Evolutionary conservation across 2,113 vertebrate species (phyloP).

Genomic region (Peromyscus californicus): DNA sequence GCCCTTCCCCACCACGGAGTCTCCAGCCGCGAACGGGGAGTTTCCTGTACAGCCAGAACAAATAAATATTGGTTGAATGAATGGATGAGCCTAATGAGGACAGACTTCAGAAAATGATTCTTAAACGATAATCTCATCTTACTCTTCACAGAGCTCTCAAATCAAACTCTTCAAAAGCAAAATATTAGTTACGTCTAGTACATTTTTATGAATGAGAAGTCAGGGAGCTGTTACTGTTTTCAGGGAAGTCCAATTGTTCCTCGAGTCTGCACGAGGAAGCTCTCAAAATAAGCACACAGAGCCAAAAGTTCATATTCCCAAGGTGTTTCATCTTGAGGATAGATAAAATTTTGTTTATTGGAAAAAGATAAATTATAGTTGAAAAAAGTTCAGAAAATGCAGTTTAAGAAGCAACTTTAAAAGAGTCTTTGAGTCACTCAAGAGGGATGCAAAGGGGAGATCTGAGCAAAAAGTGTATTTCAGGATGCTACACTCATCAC

Average conservation of each 20-base stretch:
- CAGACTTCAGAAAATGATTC: not conserved
- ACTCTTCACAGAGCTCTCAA: constrained; percentile 73
- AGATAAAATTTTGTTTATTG: constrained; percentile 37
- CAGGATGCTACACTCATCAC: constrained; percentile 7
- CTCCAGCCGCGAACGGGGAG: not conserved
- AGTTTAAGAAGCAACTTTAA: constrained; percentile 17
- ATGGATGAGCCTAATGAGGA: constrained; percentile 9
- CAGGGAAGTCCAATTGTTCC: not conserved
- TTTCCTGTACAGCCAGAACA: not conserved
- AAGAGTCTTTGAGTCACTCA: constrained; percentile 22
- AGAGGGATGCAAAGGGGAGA: not conserved
- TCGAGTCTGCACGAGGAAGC: constrained; percentile 1
- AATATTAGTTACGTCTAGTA: constrained; percentile 9
- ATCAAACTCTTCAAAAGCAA: constrained; percentile 71
- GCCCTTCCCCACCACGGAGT: not conserved
- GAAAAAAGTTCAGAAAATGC: constrained; percentile 15
- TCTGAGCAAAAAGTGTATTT: not conserved
- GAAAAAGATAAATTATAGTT: constrained; percentile 7
- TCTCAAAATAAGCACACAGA: constrained; percentile 11
- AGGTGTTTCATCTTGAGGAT: constrained; percentile 21
- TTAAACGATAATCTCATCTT: constrained; percentile 66
- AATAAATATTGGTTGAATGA: constrained; percentile 38
- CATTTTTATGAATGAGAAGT: constrained; percentile 51
- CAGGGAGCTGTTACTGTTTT: not conserved
- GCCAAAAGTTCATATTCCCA: not conserved